A percentile compares a stretch with the other conserved stretches of the same genome.
These are phyloP conservation scores for Polia nebulosa DNA, from an alignment of 2,888 invertebrate species.

Conservation along the genomic window DNA sequence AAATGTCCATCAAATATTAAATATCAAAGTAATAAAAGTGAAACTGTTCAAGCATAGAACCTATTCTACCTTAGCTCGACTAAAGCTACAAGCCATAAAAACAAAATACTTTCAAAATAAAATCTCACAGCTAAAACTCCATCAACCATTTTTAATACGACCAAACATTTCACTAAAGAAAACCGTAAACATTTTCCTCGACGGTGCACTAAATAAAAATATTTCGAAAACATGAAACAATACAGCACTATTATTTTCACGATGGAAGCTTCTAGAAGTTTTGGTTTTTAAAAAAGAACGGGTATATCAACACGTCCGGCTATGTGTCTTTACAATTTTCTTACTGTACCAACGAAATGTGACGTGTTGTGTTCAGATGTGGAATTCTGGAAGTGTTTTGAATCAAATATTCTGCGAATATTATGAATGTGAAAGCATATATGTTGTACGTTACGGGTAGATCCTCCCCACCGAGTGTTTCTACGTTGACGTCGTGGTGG, in stretches of 20 bases:
- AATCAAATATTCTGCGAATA: neutral
- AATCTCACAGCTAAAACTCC: neutral
- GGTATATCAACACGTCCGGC: slow-evolving; percentile 62
- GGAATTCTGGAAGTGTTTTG: slow-evolving; percentile 39
- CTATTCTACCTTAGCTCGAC: neutral
- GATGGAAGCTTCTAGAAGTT: slow-evolving; percentile 35
- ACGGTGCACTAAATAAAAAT: slow-evolving; percentile 41
- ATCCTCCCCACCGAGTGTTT: no score
- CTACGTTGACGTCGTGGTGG: no score
- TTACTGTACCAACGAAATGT: slow-evolving; percentile 58
- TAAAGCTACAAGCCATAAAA: neutral
- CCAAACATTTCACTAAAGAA: slow-evolving; percentile 17
- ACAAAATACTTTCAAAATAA: slow-evolving; percentile 15
- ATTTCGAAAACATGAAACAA: slow-evolving; percentile 47
- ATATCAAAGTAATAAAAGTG: neutral
- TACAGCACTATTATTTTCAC: slow-evolving; percentile 43
- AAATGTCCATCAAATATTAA: neutral
- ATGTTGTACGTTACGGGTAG: no score
- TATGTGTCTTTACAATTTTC: slow-evolving; percentile 72
- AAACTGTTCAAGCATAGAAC: neutral
- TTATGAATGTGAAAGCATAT: no score
- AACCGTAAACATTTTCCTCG: slow-evolving; percentile 37
- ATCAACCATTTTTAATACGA: slow-evolving; percentile 43
- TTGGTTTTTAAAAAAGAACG: slow-evolving; percentile 47
- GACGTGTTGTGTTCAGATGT: slow-evolving; percentile 32